A percentile compares a stretch with the other conserved stretches of the same genome.
phyloP scores from a whole-genome alignment of 2,888 invertebrate species.

The Tipula helvola region DNA sequence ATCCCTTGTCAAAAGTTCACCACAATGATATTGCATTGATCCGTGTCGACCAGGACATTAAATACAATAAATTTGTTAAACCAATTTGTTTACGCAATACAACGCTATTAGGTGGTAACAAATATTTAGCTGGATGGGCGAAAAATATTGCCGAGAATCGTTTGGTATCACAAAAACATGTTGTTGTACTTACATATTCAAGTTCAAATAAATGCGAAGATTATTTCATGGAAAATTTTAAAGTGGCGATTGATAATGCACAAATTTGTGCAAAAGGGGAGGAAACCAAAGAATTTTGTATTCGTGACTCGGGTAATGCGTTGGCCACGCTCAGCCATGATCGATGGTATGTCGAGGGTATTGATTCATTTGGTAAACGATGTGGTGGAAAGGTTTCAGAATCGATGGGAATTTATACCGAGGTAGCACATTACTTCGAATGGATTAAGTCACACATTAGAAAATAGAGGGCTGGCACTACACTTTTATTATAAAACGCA shows the following conservation, averaged over 20 bases:
- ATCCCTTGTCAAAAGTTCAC: constrained; percentile 42
- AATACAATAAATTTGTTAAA: constrained; percentile 41
- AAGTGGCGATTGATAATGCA: not conserved
- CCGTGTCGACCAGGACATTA: constrained; percentile 42
- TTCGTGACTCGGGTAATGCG: not conserved
- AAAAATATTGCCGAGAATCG: not conserved
- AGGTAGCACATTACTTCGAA: not conserved
- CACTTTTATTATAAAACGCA: not conserved
- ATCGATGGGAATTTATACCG: not conserved
- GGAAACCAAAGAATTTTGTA: not conserved
- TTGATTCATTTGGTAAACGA: not conserved
- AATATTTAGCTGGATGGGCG: constrained; percentile 49
- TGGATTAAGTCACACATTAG: not conserved
- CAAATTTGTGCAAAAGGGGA: not conserved
- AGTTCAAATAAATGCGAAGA: not conserved
- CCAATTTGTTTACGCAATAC: constrained; percentile 46
- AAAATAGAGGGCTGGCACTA: not conserved
- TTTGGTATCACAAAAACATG: not conserved
- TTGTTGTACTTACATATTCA: not conserved
- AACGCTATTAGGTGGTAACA: constrained; percentile 26
- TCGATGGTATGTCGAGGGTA: not conserved
- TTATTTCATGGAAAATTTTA: not conserved
- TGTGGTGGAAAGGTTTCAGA: not conserved
- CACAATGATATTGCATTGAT: constrained; percentile 60
- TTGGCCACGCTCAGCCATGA: not conserved